Conservation (phyloP, 2,113 vertebrate genomes). For the Cyanistes caeruleus region DNA sequence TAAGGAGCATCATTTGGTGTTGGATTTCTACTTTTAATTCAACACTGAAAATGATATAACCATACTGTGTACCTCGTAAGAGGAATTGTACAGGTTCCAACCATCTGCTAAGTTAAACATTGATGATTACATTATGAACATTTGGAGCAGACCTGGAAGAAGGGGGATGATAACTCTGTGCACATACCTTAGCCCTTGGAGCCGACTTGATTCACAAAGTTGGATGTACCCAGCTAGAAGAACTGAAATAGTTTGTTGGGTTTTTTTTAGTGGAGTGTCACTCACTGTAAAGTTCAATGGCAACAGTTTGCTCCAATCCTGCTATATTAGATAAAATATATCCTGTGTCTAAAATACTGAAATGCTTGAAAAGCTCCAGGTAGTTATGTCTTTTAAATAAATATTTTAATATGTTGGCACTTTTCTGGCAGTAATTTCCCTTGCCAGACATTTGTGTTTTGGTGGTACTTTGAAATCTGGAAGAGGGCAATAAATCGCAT, state of each 20-base stretch:
- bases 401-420: neutral
- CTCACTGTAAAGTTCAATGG: neutral
- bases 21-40: slow-evolving; percentile 66
- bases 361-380: neutral
- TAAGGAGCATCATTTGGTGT: slow-evolving; percentile 44
- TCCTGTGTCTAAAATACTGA: neutral
- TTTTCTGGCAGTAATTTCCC: neutral
- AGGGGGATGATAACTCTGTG: slow-evolving; percentile 14
- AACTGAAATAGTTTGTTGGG: neutral
- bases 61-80: neutral
- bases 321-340: neutral
- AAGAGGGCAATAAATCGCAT: neutral
- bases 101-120: slow-evolving; percentile 71
- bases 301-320: fast-evolving
- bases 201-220: neutral
- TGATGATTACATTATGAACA: slow-evolving; percentile 36
- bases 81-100: slow-evolving; percentile 46
- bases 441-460: neutral
- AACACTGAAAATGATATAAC: slow-evolving; percentile 53
- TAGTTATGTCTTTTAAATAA: slow-evolving; percentile 2
- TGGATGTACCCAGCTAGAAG: neutral
- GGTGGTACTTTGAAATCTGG: neutral
- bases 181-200: neutral
- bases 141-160: slow-evolving; percentile 40
- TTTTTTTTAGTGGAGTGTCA: neutral